Conservation (phyloP, 2,113 vertebrate species). For the Alethe diademata region DNA sequence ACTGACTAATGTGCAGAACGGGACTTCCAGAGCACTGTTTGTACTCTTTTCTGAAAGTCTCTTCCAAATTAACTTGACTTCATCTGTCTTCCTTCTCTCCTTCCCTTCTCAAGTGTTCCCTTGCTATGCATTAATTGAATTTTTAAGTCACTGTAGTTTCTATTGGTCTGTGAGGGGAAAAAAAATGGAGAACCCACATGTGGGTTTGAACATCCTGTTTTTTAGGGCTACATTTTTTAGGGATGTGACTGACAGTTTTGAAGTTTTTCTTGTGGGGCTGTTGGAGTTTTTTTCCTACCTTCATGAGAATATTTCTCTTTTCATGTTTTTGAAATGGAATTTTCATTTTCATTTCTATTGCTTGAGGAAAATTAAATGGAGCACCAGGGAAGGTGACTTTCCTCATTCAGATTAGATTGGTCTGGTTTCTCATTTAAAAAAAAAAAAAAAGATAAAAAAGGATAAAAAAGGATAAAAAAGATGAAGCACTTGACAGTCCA, state of each 20-base stretch:
- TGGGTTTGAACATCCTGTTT: background rate
- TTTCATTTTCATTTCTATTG: conserved; percentile 39
- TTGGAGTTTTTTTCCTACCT: background rate
- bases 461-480: background rate
- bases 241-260: background rate
- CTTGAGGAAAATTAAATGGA: conserved; percentile 9
- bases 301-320: background rate
- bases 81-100: background rate
- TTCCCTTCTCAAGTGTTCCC: background rate
- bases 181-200: background rate
- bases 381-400: conserved; percentile 23
- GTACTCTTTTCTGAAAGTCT: background rate
- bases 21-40: background rate
- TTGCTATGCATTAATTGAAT: background rate
- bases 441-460: background rate
- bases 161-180: background rate
- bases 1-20: background rate
- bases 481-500: background rate
- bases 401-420: conserved; percentile 6
- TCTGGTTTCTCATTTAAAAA: background rate
- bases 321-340: conserved; percentile 28
- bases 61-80: conserved; percentile 2
- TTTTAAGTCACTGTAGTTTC: conserved; percentile 23
- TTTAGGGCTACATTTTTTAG: background rate
- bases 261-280: background rate